phyloP scores from a whole-genome alignment of 2,797 vertebrate genomes.

The Babyrousa celebensis region DNA sequence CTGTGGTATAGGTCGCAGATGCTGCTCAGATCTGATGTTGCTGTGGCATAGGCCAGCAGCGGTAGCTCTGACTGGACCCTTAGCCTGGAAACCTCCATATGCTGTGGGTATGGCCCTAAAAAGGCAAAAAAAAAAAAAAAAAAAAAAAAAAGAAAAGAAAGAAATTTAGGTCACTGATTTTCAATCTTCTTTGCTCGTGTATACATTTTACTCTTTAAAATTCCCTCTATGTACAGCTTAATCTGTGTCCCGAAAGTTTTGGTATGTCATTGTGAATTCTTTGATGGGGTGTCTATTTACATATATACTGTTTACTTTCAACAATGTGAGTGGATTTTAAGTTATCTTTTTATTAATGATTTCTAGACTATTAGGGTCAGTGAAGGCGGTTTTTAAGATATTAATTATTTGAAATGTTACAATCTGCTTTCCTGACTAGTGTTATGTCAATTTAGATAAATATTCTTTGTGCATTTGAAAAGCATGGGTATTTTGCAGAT shows the following conservation, averaged over 20 bases:
- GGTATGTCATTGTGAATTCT: neutral
- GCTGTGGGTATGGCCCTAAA: no score
- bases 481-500: neutral
- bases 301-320: neutral
- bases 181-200: neutral
- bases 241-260: neutral
- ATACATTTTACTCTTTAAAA: neutral
- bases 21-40: no score
- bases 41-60: no score
- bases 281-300: neutral
- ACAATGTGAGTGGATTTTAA: neutral
- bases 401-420: neutral
- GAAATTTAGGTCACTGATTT: neutral
- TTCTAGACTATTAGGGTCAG: neutral
- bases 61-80: no score
- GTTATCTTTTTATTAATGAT: neutral
- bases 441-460: neutral
- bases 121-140: no score
- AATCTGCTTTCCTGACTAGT: neutral
- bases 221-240: neutral
- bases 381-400: neutral
- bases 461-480: neutral
- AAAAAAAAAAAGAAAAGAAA: no score
- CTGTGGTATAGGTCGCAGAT: no score
- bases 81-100: no score